Conservation (phyloP, 1,140 invertebrate genomes). For the Drosophila rhopaloa region DNA sequence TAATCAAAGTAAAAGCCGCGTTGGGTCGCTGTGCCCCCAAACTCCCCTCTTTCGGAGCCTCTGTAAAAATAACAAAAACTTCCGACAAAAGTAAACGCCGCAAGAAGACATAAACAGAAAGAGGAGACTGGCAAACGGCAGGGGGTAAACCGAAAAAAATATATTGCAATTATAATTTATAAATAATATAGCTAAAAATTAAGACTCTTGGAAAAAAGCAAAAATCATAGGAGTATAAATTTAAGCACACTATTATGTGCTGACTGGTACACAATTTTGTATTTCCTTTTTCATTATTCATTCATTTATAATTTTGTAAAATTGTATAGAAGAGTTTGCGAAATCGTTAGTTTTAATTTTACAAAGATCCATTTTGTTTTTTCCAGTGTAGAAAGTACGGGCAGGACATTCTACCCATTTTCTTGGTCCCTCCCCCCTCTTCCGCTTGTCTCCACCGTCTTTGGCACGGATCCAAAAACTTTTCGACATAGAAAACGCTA, state of each 20-base stretch:
- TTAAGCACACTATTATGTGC: too few species aligned
- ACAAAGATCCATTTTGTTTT: background rate
- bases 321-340: too few species aligned
- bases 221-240: too few species aligned
- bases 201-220: too few species aligned
- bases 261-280: too few species aligned
- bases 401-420: conserved; percentile 45
- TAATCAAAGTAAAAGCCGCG: conserved; percentile 78
- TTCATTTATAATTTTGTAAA: too few species aligned
- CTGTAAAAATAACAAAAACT: conserved; percentile 65
- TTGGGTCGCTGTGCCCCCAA: background rate
- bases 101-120: conserved; percentile 68
- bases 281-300: too few species aligned
- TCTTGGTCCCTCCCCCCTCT: conserved; percentile 9
- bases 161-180: too few species aligned
- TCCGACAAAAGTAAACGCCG: conserved; percentile 54
- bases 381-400: conserved; percentile 3
- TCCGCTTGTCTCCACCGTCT: background rate
- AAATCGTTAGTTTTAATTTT: too few species aligned
- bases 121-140: conserved; percentile 7
- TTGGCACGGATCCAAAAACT: conserved; percentile 67
- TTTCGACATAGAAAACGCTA: conserved; percentile 61
- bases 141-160: background rate
- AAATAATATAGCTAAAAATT: background rate
- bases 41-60: background rate